Percentiles rank a stretch among this genome's conserved stretches.
phyloP scores from a whole-genome alignment of 2,797 vertebrate genomes.

The Numenius phaeopus region DNA sequence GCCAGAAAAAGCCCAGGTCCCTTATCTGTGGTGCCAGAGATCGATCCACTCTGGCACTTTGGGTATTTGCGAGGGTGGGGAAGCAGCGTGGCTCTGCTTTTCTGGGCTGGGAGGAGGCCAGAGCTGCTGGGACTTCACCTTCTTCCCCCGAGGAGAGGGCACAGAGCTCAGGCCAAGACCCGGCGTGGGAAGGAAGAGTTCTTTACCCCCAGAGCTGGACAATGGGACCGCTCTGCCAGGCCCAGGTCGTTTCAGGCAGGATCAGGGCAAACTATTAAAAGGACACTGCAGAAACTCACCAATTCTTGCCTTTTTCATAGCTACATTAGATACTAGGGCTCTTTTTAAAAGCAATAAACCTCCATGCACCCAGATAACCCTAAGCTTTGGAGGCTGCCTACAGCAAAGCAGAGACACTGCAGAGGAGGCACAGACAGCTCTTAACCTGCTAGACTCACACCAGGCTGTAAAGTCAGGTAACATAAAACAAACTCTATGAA shows the following conservation, averaged over 20 bases:
- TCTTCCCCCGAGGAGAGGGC: neutral
- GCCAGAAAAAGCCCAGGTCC: neutral
- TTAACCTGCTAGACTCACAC: neutral
- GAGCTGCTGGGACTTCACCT: neutral
- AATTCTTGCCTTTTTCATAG: neutral
- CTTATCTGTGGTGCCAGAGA: neutral
- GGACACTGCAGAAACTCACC: neutral
- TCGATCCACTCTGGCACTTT: neutral
- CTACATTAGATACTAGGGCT: neutral
- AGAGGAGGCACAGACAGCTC: neutral
- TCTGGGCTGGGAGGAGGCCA: neutral
- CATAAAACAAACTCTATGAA: neutral
- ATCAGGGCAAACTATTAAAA: neutral
- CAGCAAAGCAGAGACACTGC: neutral
- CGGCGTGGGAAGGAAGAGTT: fast-evolving
- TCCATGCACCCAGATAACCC: neutral
- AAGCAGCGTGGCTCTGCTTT: neutral
- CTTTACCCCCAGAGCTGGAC: neutral
- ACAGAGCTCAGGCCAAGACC: neutral
- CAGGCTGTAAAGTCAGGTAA: neutral
- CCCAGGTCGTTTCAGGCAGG: neutral
- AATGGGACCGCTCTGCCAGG: neutral
- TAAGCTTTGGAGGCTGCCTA: neutral
- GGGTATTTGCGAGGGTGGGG: neutral
- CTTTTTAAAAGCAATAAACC: neutral